Evolutionary conservation across 2,797 vertebrate species (phyloP), one percentile per base, ranked within the genome.

Genomic region (Lates japonicus): DNA sequence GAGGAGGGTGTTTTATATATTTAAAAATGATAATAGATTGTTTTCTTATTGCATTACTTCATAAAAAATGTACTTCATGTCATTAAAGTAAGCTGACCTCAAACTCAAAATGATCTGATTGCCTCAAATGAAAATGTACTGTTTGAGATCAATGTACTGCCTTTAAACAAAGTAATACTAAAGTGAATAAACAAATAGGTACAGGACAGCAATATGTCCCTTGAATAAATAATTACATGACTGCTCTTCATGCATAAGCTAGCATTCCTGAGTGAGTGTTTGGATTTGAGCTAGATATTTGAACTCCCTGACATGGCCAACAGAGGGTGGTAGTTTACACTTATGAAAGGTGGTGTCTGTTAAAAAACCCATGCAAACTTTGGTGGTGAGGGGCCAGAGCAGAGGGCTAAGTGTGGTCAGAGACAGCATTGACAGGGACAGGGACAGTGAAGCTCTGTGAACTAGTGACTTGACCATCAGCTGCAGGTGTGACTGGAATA

Each of bases 391-490:
- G 17, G 44, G 81, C 74, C 55, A 68, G 76, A 60, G 81, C 37
- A 52, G 66, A 65, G 59, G 44, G 60, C 55, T 62, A 41, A 72
- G 72, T 6, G 76, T 72, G 81, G 68, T 92, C 86, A 91, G 88
- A 91, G 88, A 72, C 52, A 69, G 84, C 87, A 89, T 90, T 93
- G 89, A 92, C 74, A 69, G 83, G 74, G 82, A 77, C 66, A 61
- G 60, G 82, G 84, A 93, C 93, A 94, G 85, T 80, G 92, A 79
- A 70, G 87, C 92, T 93, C 90, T 94, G 92, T 94, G 88, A 92
- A 82, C 77, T 63, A 55, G 67, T 76, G 90, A 84, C 82, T 80
- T 35, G 80, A 89, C 82, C 87, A 66, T 86, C 84, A 80, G 80
- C 74, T 44, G 61, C 5, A 42, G 33, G 52, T 82, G 90, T 91